Evolutionary conservation across 2,797 vertebrate species (phyloP).

Genomic region (Zalophus californianus): DNA sequence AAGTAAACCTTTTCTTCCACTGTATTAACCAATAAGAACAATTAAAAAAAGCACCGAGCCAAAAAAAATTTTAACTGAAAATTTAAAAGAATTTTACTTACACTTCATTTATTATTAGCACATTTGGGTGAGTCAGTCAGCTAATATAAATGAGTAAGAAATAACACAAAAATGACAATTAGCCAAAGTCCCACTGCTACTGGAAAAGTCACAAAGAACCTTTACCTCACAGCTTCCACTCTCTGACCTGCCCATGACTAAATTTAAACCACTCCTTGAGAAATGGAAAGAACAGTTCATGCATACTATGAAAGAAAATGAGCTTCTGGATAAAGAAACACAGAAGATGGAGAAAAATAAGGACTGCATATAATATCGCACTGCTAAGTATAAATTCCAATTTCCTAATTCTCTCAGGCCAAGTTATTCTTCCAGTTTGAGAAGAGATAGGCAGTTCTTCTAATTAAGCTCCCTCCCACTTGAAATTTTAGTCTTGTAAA

Average conservation of each 20-base stretch:
- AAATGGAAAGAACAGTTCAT: constrained; percentile 20
- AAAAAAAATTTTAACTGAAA: constrained; percentile 12
- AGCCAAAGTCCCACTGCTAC: not conserved
- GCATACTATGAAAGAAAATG: not conserved
- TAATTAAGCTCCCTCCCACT: constrained; percentile 71
- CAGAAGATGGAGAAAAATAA: not conserved
- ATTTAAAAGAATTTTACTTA: constrained; percentile 1
- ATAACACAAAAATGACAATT: constrained; percentile 41
- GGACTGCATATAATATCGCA: not conserved
- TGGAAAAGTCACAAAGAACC: constrained; percentile 51
- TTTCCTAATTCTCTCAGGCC: constrained; percentile 54
- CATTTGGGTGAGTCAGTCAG: not conserved
- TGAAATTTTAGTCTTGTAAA: constrained; percentile 66
- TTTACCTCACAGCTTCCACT: not conserved
- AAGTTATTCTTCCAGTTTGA: constrained; percentile 33
- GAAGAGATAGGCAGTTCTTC: constrained; percentile 46
- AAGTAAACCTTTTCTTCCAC: not conserved
- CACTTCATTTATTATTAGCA: constrained; percentile 33
- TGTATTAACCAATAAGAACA: not conserved
- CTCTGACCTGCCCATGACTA: not conserved
- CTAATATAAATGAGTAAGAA: not conserved
- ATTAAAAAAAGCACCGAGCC: not conserved
- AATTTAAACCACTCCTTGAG: constrained; percentile 2
- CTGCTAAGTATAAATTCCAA: constrained; percentile 36
- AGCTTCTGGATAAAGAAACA: constrained; percentile 53